Base-by-base conservation (phyloP, 2,888 invertebrate genomes). In the Itoplectis maculator region DNA sequence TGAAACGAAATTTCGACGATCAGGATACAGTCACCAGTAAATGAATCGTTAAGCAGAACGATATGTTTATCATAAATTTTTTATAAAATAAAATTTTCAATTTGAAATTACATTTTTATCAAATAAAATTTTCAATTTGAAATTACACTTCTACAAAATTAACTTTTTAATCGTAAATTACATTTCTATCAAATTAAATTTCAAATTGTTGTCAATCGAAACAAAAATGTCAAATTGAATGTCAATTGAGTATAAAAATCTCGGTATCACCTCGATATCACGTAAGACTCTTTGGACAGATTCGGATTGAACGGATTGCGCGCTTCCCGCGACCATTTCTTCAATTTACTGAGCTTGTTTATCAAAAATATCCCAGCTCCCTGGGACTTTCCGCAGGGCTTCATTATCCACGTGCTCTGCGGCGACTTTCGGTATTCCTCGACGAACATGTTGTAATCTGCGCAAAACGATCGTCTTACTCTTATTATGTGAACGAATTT, bases 341-440 rank as follows among this genome's bases (percentile, higher is more conserved):
- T 98, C 80, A 99, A 93, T 93, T 98, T 98, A 2, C 98, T 98
- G 81, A 99, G 94, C 94, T 98, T 98, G 92, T 99, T 99, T 88
- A 99, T 98, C 76, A 99, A 94, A 92, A 98, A 98, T 90, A 99
- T 99, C 49, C 99, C 99, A n/a, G 97, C 96, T 0, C 97, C 97
- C 92, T 97, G 97, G 0, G 98, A 98, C 93, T 98, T 97, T 37
- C 98, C 98, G 92, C 98, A 98, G 0, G 99, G 99, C 92, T 99
- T 99, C 96, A 99, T 98, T 85, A 99, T 99, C 99, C 99, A 99
- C 0, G 98, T 99, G 88, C 97, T 97, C 91, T 97, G 97, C 0
- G 98, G 98, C 85, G 96, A 97, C 93, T 98, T 98, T 73, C 98
- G 95, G 92, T 98, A 99, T 91, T 99, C 98, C 91, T 99, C 98